Percentiles rank a stretch among this genome's conserved stretches.
Conservation (phyloP, 2,113 vertebrate species). For the Struthio camelus region DNA sequence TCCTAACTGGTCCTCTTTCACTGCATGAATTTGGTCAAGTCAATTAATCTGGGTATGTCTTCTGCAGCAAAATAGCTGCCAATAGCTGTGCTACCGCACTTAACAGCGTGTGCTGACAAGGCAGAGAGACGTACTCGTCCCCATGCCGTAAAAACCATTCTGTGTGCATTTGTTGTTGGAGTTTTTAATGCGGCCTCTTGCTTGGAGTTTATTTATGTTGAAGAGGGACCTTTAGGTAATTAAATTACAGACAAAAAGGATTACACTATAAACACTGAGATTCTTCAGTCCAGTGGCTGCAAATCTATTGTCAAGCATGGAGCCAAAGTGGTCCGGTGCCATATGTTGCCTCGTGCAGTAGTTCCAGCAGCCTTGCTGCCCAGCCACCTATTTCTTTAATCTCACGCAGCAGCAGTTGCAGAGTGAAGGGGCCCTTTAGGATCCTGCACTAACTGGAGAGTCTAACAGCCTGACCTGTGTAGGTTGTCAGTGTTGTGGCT, state of each 20-base stretch:
- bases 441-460: neutral
- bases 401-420: neutral
- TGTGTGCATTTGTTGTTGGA: neutral
- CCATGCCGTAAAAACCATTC: neutral
- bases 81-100: neutral
- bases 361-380: neutral
- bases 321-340: neutral
- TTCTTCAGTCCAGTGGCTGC: neutral
- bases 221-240: neutral
- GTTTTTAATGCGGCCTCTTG: neutral
- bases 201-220: conserved; percentile 3
- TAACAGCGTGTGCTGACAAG: fast-evolving
- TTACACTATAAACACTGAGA: neutral
- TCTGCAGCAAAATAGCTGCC: neutral
- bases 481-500: fast-evolving
- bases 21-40: neutral
- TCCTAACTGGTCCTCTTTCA: neutral
- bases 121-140: neutral
- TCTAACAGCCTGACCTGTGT: neutral
- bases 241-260: neutral
- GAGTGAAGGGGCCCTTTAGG: neutral
- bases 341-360: neutral
- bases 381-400: neutral
- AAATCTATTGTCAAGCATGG: neutral
- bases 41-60: neutral